Conservation (phyloP, 2,797 vertebrate species). For the Scolopax bukidnonensis region DNA sequence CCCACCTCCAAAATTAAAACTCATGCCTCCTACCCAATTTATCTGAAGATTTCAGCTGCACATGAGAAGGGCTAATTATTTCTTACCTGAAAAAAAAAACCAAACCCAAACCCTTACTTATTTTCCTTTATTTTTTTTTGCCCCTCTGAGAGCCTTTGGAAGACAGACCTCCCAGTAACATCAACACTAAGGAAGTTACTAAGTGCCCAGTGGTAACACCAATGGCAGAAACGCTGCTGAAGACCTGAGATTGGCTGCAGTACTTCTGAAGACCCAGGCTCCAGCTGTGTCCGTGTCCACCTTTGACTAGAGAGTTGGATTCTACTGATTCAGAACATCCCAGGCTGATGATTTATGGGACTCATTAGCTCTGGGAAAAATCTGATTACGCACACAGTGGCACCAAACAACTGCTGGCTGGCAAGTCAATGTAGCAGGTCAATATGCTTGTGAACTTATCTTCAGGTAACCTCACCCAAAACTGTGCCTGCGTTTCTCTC, state of each 20-base stretch:
- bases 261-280: neutral
- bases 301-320: neutral
- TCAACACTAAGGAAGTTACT: neutral
- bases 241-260: neutral
- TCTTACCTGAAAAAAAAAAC: neutral
- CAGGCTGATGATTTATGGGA: neutral
- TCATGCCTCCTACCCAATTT: neutral
- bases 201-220: too few relatives aligned
- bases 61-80: neutral
- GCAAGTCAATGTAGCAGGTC: neutral
- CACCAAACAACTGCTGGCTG: neutral
- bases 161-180: neutral
- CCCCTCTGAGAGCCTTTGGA: neutral
- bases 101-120: neutral
- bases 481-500: neutral
- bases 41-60: neutral
- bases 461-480: neutral
- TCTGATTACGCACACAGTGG: neutral
- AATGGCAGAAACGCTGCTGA: neutral
- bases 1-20: neutral
- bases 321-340: neutral
- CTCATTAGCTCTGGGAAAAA: neutral
- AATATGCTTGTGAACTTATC: accelerated
- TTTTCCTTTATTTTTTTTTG: neutral
- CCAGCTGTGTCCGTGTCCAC: neutral